Conservation (phyloP, 1,140 invertebrate species). For the Aphelinus atriplicis region DNA sequence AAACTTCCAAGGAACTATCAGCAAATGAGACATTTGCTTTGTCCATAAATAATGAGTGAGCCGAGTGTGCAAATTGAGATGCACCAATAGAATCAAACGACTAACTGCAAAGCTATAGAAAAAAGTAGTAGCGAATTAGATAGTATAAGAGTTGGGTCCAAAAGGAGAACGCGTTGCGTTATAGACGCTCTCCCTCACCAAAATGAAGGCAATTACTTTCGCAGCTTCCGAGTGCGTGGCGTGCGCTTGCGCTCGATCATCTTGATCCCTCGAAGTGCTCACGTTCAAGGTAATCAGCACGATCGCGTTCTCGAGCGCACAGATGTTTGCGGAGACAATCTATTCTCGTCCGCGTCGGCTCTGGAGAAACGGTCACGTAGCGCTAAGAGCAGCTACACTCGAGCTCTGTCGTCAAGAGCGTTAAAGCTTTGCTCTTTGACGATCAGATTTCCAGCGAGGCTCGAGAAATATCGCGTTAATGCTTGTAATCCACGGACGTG, state of each 20-base stretch:
- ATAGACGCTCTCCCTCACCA: conserved; percentile 7
- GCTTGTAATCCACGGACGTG: background rate
- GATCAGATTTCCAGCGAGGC: conserved; percentile 17
- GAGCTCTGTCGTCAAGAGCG: background rate
- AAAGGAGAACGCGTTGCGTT: no score
- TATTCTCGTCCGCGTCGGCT: conserved; percentile 10
- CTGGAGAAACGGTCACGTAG: conserved; percentile 20
- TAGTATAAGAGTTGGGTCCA: no score
- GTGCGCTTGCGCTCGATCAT: background rate
- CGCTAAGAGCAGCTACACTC: background rate
- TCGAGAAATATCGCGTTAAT: background rate
- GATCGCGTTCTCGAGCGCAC: conserved; percentile 9
- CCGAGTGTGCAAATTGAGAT: no score
- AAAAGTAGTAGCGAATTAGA: no score
- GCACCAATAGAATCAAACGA: no score
- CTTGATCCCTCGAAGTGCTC: conserved; percentile 15
- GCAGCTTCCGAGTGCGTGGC: background rate
- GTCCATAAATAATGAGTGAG: no score
- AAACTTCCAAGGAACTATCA: no score
- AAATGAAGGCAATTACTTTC: conserved; percentile 27
- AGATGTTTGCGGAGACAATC: conserved; percentile 19
- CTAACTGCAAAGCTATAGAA: no score
- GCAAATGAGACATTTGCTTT: no score
- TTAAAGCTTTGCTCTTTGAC: background rate
- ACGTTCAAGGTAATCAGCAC: conserved; percentile 32